Base-by-base conservation (phyloP, 1,140 invertebrate species). In the Zeugodacus cucurbitae region DNA sequence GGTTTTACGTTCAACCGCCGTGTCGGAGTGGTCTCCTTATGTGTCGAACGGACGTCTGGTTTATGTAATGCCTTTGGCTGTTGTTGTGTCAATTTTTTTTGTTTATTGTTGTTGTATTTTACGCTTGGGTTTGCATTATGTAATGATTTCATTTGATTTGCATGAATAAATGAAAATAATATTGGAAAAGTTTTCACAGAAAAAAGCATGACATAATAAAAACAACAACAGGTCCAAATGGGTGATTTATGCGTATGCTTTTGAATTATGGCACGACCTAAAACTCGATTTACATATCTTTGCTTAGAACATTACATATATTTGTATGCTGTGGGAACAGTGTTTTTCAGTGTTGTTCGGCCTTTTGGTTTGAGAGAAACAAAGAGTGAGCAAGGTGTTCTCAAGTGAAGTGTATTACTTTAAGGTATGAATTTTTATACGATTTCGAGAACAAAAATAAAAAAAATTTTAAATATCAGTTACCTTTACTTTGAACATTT, bases 71-170 rank as follows among this genome's bases (percentile, higher is more conserved):
- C 32, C 67, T 11, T 74, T 32, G 22, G 32, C 67, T 74, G 67
- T 74, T 74, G 67, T 74, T 74, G 67, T 74, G 17, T n/a, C 4
- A n/a, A 74, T 17, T n/a, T 41, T 41, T 37, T 11, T 4, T 62
- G 48, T 54, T 54, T n/a, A n/a, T n/a, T n/a, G n/a, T 54, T 29
- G 26, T 67, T 29, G 14, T 17, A 34, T 74, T 74, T 37, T 37
- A 34, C 20, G 67, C 34, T 74, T 74, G 11, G 22, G 17, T 74
- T 37, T 37, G 26, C 10, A 8, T 32, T 74, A 37, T 37, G 34
- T 74, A 74, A 74, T 74, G 32, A 37, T 74, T 74, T 74, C 34
- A 74, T 37, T 41, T 37, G 67, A 74, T 74, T 74, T 74, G 67
- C 67, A 74, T 74, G 20, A 74, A 74, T 20, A 74, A 74, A 37